Conservation (phyloP, 1,140 invertebrate genomes). For the Meteorus sp. region DNA sequence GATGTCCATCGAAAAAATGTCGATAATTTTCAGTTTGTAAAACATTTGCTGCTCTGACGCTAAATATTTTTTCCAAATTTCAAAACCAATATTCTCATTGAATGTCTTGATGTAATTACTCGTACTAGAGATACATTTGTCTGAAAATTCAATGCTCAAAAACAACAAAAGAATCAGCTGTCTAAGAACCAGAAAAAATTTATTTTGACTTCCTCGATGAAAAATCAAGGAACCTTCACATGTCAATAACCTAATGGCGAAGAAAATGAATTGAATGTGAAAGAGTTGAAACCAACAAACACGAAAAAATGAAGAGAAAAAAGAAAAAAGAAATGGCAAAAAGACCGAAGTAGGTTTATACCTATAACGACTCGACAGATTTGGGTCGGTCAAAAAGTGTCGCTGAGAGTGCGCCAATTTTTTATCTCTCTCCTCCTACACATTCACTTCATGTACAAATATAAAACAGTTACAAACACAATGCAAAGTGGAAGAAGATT, state of each 20-base stretch:
- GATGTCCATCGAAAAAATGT: no score
- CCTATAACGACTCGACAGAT: background rate
- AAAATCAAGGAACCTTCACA: no score
- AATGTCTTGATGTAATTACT: no score
- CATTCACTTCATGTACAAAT: no score
- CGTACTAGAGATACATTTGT: conserved; percentile 18
- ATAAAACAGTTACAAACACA: background rate
- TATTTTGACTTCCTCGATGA: no score
- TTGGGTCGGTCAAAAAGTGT: conserved; percentile 7
- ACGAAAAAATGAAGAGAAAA: background rate
- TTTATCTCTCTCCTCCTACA: background rate
- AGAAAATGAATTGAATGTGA: no score
- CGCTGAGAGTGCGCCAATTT: background rate
- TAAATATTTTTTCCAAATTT: no score
- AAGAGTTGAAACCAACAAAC: background rate
- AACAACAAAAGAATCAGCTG: background rate
- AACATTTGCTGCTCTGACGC: no score
- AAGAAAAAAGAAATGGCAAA: background rate
- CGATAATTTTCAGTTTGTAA: no score
- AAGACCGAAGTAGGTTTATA: background rate
- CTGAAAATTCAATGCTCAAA: background rate
- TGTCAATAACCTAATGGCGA: no score
- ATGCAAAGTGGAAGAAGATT: no score
- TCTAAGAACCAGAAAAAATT: background rate
- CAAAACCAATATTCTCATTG: no score